Conservation (phyloP, 2,797 vertebrate genomes). For the Sebastes flavidus region DNA sequence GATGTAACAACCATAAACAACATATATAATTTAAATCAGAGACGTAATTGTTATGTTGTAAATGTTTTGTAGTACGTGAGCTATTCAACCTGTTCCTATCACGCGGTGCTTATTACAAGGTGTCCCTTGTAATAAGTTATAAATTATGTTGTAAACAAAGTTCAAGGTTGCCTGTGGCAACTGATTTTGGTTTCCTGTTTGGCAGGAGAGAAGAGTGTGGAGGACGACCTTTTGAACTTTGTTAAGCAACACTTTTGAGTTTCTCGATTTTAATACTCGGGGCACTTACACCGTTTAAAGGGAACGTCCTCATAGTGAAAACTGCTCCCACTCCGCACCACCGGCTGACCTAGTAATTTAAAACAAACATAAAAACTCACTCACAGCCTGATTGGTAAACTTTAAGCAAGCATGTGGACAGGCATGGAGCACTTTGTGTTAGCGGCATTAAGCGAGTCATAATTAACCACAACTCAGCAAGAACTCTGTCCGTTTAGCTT, state of each 20-base stretch:
- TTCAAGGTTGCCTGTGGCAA: constrained; percentile 1
- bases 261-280: neutral
- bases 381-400: neutral
- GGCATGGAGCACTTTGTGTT: no score
- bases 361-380: neutral
- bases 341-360: neutral
- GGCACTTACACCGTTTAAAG: neutral
- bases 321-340: neutral
- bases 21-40: neutral
- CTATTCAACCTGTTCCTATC: neutral
- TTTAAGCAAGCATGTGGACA: neutral
- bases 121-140: neutral
- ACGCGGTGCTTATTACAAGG: neutral
- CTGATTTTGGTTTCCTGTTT: neutral
- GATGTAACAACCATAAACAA: neutral
- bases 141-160: neutral
- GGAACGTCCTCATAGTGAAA: fast-evolving
- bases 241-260: neutral
- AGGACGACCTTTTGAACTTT: neutral
- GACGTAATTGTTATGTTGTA: no score
- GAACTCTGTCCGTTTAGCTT: fast-evolving
- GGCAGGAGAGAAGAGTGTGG: neutral
- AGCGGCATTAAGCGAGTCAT: neutral
- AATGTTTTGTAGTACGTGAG: neutral
- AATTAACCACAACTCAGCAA: neutral